Percentiles rank a stretch among this genome's conserved stretches.
Conservation (phyloP, 2,797 vertebrate genomes). For the Selene dorsalis region DNA sequence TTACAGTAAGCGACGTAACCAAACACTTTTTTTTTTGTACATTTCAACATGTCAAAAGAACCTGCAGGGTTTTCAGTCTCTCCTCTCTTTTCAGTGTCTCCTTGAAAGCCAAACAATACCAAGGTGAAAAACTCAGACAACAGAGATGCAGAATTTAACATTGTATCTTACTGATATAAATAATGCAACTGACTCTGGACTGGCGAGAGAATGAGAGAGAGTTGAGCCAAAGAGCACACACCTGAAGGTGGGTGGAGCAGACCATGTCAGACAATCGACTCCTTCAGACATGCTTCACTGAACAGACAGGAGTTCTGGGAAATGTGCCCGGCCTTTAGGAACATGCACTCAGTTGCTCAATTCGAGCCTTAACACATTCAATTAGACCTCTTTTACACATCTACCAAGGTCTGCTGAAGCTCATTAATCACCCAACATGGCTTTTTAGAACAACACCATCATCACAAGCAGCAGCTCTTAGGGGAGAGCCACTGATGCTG, state of each 20-base stretch:
- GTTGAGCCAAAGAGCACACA: conserved; percentile 5
- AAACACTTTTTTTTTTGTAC: conserved; percentile 80
- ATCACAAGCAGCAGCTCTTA: conserved; percentile 16
- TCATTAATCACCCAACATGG: conserved; percentile 59
- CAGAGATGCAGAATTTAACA: conserved; percentile 54
- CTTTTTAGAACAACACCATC: conserved; percentile 39
- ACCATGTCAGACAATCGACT: conserved; percentile 54
- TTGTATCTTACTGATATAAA: conserved; percentile 85
- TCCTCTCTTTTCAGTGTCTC: conserved; percentile 40
- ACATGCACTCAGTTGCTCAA: conserved; percentile 52
- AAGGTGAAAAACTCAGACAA: conserved; percentile 68
- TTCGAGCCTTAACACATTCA: conserved; percentile 58
- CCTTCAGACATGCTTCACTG: conserved; percentile 41
- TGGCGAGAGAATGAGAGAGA: conserved; percentile 22
- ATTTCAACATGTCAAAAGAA: conserved; percentile 62
- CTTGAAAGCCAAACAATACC: conserved; percentile 70
- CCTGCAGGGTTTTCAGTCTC: conserved; percentile 45
- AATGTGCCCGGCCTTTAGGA: conserved; percentile 52
- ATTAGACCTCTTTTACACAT: conserved; percentile 55
- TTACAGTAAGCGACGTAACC: conserved; percentile 92
- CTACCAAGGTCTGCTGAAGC: conserved; percentile 40
- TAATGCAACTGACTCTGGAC: conserved; percentile 70
- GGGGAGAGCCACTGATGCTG: conserved; percentile 9
- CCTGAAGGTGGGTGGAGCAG: conserved; percentile 34
- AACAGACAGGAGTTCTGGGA: conserved; percentile 59